phyloP scores from a whole-genome alignment of 2,888 invertebrate genomes.

The Agapostemon virescens region DNA sequence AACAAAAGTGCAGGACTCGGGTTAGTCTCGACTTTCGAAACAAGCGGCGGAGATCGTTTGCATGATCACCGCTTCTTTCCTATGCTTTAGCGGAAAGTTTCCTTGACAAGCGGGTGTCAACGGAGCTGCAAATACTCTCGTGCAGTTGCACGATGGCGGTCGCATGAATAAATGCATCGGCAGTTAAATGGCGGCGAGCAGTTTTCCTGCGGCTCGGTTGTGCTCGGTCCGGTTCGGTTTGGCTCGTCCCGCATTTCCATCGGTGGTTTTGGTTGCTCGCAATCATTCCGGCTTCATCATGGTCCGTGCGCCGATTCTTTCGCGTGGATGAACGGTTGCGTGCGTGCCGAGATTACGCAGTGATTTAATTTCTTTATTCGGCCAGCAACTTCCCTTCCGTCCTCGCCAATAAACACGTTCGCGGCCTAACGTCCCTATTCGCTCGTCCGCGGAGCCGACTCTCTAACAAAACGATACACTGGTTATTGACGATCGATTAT shows the following conservation, averaged over 20 bases:
- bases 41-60: background rate
- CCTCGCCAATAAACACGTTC: conserved; percentile 23
- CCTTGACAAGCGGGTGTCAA: background rate
- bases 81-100: background rate
- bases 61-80: background rate
- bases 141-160: background rate
- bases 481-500: conserved; percentile 49
- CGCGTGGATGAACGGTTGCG: conserved; percentile 48
- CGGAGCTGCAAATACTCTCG: conserved; percentile 21
- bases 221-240: background rate
- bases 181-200: conserved; percentile 15
- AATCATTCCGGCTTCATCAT: conserved; percentile 9
- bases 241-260: background rate
- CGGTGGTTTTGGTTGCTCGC: conserved; percentile 18
- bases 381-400: conserved; percentile 22
- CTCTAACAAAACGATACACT: background rate
- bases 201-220: conserved; percentile 1
- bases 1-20: background rate
- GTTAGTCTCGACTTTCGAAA: background rate
- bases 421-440: conserved; percentile 3
- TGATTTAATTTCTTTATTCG: conserved; percentile 59
- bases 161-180: conserved; percentile 37
- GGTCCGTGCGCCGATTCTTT: conserved; percentile 16
- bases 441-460: background rate
- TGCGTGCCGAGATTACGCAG: conserved; percentile 37